Base-by-base conservation (phyloP, 2,113 vertebrate genomes). In the Micronycteris hirsuta region DNA sequence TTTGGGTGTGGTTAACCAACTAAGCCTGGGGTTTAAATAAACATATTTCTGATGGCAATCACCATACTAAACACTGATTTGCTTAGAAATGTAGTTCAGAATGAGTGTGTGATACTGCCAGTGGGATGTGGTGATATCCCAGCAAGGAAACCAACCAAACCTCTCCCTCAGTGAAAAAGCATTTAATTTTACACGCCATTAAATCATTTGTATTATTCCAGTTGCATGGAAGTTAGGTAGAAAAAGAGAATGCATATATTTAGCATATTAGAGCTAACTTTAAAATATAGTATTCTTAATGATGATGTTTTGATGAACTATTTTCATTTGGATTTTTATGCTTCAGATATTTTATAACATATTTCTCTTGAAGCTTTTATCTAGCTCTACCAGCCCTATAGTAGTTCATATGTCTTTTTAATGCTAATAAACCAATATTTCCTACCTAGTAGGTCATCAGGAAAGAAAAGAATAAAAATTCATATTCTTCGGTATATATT, bases 1-100 rank as follows among this genome's bases (percentile, higher is more conserved):
- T 97, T 96, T 86, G 88, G 85, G 26, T 93, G 78, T 96, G 68
- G 2, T 84, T 68, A 33, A 33, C 58, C 86, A 58, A 20, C n/a
- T 93, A 45, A 2, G 0, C 12, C 28, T 96, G 71, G 70, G 76
- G 12, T 19, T 73, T 54, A 84, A 58, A 86, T 67, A 74, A 94
- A 82, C 13, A 58, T 85, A 93, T 93, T 76, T 77, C 45, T 67
- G 26, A 0, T 20, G 65, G 41, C 36, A 86, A 13, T 93, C 81
- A 67, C 36, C 80, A 86, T 0, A 0, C 36, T 80, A 73, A 82
- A 56, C 77, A 70, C 41, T 92, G 16, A 52, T 9, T 94, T 94
- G 10, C 56, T 70, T 71, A 58, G 73, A 14, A 88, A 68, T 84
- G 17, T 41, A 56, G 24, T 67, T 93, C n/a, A 93, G 12, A 14